These are phyloP conservation scores for Scotopteryx bipunctaria DNA, from an alignment of 2,888 invertebrate genomes.

Conservation along the genomic window DNA sequence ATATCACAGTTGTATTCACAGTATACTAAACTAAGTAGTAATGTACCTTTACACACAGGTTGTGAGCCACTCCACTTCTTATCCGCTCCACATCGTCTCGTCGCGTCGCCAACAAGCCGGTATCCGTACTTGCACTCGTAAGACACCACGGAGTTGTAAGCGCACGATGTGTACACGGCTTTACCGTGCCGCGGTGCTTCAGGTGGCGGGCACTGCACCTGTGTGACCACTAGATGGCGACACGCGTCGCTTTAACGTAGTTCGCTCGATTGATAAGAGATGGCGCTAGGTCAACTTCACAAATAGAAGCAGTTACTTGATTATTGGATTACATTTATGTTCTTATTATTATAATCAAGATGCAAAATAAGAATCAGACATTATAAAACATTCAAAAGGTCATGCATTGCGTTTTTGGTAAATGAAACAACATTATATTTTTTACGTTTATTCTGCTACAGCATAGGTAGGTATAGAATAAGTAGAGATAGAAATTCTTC, in stretches of 20 bases:
- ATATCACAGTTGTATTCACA: too few species aligned
- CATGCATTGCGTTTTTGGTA: slow-evolving; percentile 31
- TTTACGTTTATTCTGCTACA: slow-evolving; percentile 75
- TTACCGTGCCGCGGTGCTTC: slow-evolving; percentile 96
- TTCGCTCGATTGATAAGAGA: slow-evolving; percentile 48
- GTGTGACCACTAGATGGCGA: slow-evolving; percentile 89
- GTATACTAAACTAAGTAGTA: too few species aligned
- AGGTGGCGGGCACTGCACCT: slow-evolving; percentile 96
- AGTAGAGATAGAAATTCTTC: slow-evolving; percentile 67
- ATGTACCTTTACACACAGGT: slow-evolving; percentile 96
- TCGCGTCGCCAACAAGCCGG: slow-evolving; percentile 94
- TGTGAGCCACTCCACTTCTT: slow-evolving; percentile 97
- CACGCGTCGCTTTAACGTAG: slow-evolving; percentile 73
- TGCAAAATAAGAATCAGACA: slow-evolving; percentile 19
- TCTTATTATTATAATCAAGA: slow-evolving; percentile 17
- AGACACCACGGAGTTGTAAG: slow-evolving; percentile 97
- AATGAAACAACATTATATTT: slow-evolving; percentile 69
- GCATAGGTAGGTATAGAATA: slow-evolving; percentile 65
- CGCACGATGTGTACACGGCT: slow-evolving; percentile 95
- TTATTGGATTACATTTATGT: not conserved
- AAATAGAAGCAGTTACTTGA: slow-evolving; percentile 4
- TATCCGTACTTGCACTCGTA: slow-evolving; percentile 98
- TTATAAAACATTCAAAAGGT: slow-evolving; percentile 5
- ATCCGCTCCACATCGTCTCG: slow-evolving; percentile 96
- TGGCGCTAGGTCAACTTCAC: slow-evolving; percentile 47